Evolutionary conservation across 2,113 vertebrate species (phyloP).

Genomic region (Peromyscus californicus): DNA sequence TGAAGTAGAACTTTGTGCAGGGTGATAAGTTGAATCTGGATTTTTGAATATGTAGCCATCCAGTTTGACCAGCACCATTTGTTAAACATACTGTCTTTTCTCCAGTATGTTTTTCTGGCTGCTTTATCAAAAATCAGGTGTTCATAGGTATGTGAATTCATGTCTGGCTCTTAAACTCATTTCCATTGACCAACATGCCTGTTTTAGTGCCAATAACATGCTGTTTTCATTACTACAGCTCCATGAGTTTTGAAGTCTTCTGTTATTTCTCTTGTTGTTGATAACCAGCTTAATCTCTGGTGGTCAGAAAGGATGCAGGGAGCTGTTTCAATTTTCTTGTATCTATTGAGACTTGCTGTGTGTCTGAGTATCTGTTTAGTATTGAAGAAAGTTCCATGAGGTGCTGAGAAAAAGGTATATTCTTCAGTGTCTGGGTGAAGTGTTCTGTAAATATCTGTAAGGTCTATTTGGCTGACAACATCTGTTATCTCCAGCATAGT

Average conservation of each 20-base stretch:
- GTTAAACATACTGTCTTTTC: neutral
- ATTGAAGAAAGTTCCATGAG: neutral
- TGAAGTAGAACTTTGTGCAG: neutral
- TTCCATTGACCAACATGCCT: neutral
- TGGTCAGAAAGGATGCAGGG: neutral
- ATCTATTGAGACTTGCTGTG: neutral
- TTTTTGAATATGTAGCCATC: neutral
- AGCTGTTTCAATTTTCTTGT: neutral
- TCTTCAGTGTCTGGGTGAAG: neutral
- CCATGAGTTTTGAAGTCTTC: neutral
- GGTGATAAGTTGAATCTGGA: neutral
- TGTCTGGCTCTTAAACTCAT: neutral
- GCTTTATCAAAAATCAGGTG: neutral
- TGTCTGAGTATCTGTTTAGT: neutral
- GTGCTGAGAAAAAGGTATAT: neutral
- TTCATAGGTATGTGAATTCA: neutral
- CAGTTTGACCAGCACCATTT: neutral
- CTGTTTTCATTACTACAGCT: neutral
- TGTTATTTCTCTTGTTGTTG: neutral
- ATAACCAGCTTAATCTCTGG: neutral
- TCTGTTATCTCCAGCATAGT: neutral
- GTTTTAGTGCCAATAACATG: neutral
- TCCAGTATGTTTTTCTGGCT: neutral
- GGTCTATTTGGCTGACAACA: no score
- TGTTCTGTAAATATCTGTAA: neutral